A percentile compares a stretch with the other conserved stretches of the same genome.
Evolutionary conservation across 2,797 vertebrate species (phyloP).

Genomic region (Hypotaenidia philippensis): DNA sequence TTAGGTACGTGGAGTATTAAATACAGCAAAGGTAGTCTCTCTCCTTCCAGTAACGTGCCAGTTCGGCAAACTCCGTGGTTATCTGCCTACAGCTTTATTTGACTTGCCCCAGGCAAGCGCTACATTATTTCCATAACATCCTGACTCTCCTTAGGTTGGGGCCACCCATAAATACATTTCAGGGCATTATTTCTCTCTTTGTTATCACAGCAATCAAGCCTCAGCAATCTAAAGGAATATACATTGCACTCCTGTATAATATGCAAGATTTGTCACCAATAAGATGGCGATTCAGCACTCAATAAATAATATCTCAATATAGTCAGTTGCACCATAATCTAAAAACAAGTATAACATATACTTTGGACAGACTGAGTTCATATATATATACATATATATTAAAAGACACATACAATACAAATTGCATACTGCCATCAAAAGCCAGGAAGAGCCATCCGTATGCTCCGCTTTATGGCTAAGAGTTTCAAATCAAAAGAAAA

Average conservation of each 20-base stretch:
- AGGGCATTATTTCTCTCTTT: slow-evolving; percentile 15
- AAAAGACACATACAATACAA: slow-evolving; percentile 81
- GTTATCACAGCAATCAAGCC: slow-evolving; percentile 79
- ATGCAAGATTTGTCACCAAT: slow-evolving; percentile 79
- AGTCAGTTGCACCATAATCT: slow-evolving; percentile 83
- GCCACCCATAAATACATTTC: slow-evolving; percentile 66
- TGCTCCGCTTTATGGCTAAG: slow-evolving; percentile 69
- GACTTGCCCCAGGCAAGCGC: slow-evolving; percentile 73
- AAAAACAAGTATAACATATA: slow-evolving; percentile 84
- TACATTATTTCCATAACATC: slow-evolving; percentile 42
- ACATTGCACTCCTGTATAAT: slow-evolving; percentile 84
- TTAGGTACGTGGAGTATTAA: slow-evolving; percentile 3
- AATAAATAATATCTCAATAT: slow-evolving; percentile 88
- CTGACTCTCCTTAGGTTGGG: slow-evolving; percentile 50
- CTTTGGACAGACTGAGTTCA: slow-evolving; percentile 84
- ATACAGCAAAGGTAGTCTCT: slow-evolving; percentile 69
- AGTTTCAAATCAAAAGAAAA: slow-evolving; percentile 60
- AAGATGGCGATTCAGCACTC: slow-evolving; percentile 82
- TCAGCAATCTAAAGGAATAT: slow-evolving; percentile 85
- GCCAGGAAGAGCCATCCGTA: slow-evolving; percentile 64
- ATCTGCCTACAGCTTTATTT: slow-evolving; percentile 60
- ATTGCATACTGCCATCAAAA: slow-evolving; percentile 79
- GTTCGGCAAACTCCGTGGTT: slow-evolving; percentile 4
- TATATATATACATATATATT: slow-evolving; percentile 82
- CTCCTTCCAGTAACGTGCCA: slow-evolving; percentile 33